Evolutionary conservation across 2,888 invertebrate genomes (phyloP), one percentile per base, ranked within the genome.

Genomic region (Archips crataeganus): DNA sequence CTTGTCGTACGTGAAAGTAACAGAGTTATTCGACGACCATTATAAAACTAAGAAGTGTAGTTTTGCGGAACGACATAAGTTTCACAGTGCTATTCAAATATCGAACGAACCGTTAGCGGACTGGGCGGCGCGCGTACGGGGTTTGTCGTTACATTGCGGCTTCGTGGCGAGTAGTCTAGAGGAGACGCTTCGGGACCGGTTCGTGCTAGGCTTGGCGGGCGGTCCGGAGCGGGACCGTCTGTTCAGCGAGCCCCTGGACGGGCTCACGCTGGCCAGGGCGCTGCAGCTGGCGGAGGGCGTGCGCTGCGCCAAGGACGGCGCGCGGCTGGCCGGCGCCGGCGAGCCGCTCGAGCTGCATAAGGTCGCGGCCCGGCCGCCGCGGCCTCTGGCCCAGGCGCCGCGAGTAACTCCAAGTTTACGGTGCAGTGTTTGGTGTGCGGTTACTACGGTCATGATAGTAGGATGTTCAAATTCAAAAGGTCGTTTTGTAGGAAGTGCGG

Each of bases 101-200:
- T 11, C 66, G 11, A 63, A 39, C 3, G 77, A 76, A 42, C 4
- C 54, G 9, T 57, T 71, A 42, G 42, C 61, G 0, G 67, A 73
- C 42, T 77, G 77, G 77, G 74, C 76, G 6, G 76, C 77, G 8
- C 69, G 78, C 4, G 32, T 78, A 0, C 60, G 78, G n/a, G 75
- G 78, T 0, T 23, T 78, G 23, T 61, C 77, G 0, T 42, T 74
- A 2, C 76, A 78, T 10, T 79, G 79, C 36, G 72, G 51, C 0
- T 79, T 79, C 39, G 39, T n/a, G n/a, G 39, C 62, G 2, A 15
- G 9, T 1, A 62, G 45, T 23, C 11, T 62, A 9, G 45, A 62
- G 11, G 62, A 62, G 9, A n/a, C 45, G 8, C 45, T 62, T 9
- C 42, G 62, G 8, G 62, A 62, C 11, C 62, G 62, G 23, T 62